phyloP scores from a whole-genome alignment of 2,888 invertebrate species.

The Tethea ocularis region DNA sequence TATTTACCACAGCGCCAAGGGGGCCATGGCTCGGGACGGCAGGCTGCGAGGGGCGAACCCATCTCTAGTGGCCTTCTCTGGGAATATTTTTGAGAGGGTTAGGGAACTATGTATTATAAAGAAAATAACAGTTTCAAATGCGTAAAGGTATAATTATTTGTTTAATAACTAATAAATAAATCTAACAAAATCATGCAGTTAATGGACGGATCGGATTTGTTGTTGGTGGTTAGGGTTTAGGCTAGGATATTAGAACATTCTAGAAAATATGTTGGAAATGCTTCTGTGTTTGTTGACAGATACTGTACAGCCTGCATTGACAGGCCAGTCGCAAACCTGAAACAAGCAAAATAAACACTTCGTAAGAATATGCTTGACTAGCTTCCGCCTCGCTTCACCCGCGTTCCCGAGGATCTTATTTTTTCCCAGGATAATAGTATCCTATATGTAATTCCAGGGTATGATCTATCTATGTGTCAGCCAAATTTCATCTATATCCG shows the following conservation, averaged over 20 bases:
- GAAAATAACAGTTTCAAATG: neutral
- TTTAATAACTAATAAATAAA: neutral
- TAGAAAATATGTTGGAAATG: neutral
- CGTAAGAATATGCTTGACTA: no score
- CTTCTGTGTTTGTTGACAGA: slow-evolving; percentile 44
- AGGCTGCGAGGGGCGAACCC: no score
- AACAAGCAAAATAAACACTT: slow-evolving; percentile 23
- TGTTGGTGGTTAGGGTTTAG: neutral
- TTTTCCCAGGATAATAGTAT: no score
- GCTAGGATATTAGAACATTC: neutral
- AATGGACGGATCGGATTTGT: neutral
- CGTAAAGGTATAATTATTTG: neutral
- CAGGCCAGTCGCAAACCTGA: slow-evolving; percentile 62
- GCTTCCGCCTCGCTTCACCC: no score
- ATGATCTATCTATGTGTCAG: no score
- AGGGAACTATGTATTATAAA: neutral
- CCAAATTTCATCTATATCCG: no score
- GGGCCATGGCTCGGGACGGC: no score
- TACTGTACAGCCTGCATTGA: slow-evolving; percentile 47
- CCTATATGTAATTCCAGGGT: no score
- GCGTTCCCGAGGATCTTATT: no score
- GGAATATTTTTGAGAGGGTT: neutral
- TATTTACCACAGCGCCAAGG: no score
- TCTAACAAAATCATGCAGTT: neutral
- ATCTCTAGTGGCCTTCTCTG: no score